A percentile compares a stretch with the other conserved stretches of the same genome.
Evolutionary conservation across 92 coral and sea anemone genomes (phyloP).

Genomic region (Umimayanthus chanpuru): DNA sequence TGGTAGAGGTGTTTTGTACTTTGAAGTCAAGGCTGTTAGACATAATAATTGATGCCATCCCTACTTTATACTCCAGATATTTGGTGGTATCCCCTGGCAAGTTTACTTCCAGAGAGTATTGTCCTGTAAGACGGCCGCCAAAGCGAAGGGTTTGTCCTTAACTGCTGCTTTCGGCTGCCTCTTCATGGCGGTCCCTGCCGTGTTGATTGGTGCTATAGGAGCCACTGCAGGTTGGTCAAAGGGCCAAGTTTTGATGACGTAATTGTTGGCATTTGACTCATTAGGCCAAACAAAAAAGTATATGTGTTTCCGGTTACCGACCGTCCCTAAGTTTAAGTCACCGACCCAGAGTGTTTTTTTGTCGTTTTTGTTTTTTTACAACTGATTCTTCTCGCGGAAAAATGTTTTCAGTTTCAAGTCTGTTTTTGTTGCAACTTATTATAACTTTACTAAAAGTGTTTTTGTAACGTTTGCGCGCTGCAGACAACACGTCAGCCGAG

Average conservation of each 20-base stretch:
- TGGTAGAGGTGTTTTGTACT: neutral
- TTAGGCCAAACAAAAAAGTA: too few relatives aligned
- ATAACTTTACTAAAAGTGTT: too few relatives aligned
- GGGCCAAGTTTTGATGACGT: neutral
- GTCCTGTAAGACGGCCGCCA: constrained; percentile 79
- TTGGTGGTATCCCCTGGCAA: constrained; percentile 99
- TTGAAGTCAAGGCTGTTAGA: neutral
- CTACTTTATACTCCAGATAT: constrained; percentile 52
- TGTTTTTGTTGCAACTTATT: too few relatives aligned
- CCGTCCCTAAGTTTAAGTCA: too few relatives aligned
- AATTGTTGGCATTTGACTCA: too few relatives aligned
- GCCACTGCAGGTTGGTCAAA: constrained; percentile 77
- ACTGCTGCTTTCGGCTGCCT: constrained; percentile 88
- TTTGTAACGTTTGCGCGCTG: too few relatives aligned
- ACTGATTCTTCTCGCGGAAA: too few relatives aligned
- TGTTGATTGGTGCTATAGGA: constrained; percentile 92
- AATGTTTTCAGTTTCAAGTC: too few relatives aligned
- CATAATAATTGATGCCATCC: neutral
- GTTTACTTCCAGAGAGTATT: constrained; percentile 95
- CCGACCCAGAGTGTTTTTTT: too few relatives aligned
- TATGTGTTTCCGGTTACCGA: too few relatives aligned
- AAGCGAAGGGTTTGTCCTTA: constrained; percentile 77
- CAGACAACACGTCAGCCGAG: too few relatives aligned
- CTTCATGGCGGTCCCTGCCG: constrained; percentile 88
- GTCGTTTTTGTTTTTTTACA: too few relatives aligned